Conservation (phyloP, 2,113 vertebrate species). For the Epinephelus lanceolatus region DNA sequence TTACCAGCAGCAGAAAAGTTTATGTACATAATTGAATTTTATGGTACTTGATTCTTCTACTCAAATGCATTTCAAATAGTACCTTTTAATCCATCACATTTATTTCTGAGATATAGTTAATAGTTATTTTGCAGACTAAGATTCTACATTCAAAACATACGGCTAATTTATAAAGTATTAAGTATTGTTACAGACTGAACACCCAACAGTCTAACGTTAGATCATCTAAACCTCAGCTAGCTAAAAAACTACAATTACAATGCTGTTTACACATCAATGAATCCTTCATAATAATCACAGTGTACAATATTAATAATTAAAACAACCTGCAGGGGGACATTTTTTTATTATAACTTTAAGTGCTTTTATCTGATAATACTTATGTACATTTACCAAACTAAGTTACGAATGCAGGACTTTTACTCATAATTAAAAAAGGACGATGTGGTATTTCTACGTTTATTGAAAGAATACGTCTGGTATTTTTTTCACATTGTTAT, state of each 20-base stretch:
- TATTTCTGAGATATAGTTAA: neutral
- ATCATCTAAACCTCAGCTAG: neutral
- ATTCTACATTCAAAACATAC: neutral
- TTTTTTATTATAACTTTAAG: no score
- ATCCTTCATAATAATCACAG: neutral
- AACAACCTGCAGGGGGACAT: no score
- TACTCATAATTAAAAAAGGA: no score
- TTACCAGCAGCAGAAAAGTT: no score
- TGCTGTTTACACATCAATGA: neutral
- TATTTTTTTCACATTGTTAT: no score
- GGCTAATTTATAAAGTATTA: no score
- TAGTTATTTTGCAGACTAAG: neutral
- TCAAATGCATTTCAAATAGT: no score
- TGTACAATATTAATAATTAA: neutral
- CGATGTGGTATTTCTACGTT: no score
- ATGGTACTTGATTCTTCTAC: neutral
- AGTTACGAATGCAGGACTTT: no score
- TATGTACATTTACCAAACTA: no score
- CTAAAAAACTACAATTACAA: neutral
- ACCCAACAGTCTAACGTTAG: neutral
- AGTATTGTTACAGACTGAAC: neutral
- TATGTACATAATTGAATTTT: neutral
- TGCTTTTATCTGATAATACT: no score
- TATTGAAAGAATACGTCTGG: no score
- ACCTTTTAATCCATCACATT: neutral